Evolutionary conservation across 2,888 invertebrate genomes (phyloP), one percentile per base, ranked within the genome.

Genomic region (Nymphalis c-album): DNA sequence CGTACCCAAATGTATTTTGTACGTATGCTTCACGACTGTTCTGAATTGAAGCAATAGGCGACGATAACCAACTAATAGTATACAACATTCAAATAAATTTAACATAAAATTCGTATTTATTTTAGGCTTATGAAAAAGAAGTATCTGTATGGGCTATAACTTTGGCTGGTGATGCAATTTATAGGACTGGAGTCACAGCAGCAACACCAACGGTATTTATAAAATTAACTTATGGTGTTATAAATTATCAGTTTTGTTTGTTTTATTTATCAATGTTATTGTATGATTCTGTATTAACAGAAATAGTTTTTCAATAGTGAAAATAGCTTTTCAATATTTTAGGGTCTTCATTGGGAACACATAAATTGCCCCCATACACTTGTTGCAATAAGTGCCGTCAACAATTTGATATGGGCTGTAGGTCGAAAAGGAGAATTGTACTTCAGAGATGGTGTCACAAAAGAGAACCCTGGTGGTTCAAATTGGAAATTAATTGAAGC

Each of bases 381-480:
- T 71, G 93, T 94, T 50, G 95, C 95, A 64, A 96, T 97, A 73
- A 95, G 95, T 75, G 92, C 89, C 50, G 95, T 95, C 71, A 95
- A 95, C 18, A 94, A 95, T 22, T 88, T 93, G 22, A 95, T 97
- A 45, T 98, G 98, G 98, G 96, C 96, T 0, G 94, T 97, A 18
- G 97, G 97, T 0, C 94, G 95, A 78, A 97, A 96, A 88, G 98
- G 98, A 48, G 96, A 96, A 74, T 94, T 96, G 4, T 97, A 96
- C 84, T 96, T 95, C 88, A 93, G 98, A 75, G 93, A 95, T 77
- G 97, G 96, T 18, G 95, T 97, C 53, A 94, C 94, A 8, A 85
- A 90, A 73, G 93, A 94, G 40, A 95, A 95, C 81, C 94, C 95
- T 68, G 77, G 81, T 84, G 95, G 96, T 47, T 91, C 93, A 16